Evolutionary conservation across 2,888 invertebrate species (phyloP).

Genomic region (Nomada ferruginata): DNA sequence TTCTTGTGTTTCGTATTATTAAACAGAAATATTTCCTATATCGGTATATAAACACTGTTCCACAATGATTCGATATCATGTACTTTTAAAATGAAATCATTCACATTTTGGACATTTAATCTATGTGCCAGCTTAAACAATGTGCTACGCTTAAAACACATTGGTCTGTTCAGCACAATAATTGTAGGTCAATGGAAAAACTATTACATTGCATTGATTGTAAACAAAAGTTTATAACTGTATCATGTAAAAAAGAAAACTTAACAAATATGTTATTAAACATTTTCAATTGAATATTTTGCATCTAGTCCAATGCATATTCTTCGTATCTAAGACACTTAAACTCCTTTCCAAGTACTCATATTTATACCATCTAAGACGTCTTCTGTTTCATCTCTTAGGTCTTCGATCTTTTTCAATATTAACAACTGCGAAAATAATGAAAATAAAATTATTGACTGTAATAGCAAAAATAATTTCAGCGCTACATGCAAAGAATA

Average conservation of each 20-base stretch:
- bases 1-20: not conserved
- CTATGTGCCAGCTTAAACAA: conserved; percentile 83
- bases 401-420: conserved; percentile 93
- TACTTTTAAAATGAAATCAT: conserved; percentile 51
- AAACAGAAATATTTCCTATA: not conserved
- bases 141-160: conserved; percentile 74
- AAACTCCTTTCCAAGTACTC: conserved; percentile 12
- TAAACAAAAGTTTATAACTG: conserved; percentile 6
- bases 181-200: conserved; percentile 19
- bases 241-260: not conserved
- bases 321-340: not conserved
- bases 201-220: conserved; percentile 11
- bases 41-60: conserved; percentile 54
- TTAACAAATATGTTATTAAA: not conserved
- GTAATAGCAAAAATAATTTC: not conserved
- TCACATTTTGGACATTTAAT: conserved; percentile 67
- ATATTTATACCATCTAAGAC: conserved; percentile 86
- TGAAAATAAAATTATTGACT: conserved; percentile 25
- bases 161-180: conserved; percentile 80
- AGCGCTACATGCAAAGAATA: conserved; percentile 2
- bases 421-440: conserved; percentile 80
- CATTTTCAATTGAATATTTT: not conserved
- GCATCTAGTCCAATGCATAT: too few species aligned
- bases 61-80: conserved; percentile 59
- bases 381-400: conserved; percentile 93